Percentiles rank a stretch among this genome's conserved stretches.
Conservation (phyloP, 2,797 vertebrate species). For the Phyllotis vaccarum region DNA sequence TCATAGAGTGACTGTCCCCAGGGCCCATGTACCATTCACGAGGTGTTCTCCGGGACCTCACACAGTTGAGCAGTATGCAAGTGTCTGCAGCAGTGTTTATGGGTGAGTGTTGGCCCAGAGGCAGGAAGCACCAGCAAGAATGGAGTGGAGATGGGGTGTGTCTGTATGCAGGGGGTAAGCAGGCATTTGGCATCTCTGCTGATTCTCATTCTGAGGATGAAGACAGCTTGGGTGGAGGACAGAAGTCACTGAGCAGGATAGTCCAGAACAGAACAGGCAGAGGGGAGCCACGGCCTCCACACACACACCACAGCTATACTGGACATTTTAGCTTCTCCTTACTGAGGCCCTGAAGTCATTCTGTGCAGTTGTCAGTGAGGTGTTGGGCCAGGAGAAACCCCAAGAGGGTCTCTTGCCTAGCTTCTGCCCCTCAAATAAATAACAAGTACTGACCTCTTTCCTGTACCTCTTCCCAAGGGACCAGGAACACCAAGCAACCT, state of each 20-base stretch:
- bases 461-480: rapidly evolving
- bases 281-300: neutral
- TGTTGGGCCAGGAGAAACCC: neutral
- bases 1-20: neutral
- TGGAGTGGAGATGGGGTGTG: neutral
- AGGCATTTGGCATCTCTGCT: neutral
- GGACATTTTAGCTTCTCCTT: neutral
- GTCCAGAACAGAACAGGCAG: neutral
- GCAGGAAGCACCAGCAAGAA: neutral
- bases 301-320: no score
- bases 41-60: neutral
- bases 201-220: neutral
- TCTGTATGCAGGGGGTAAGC: neutral
- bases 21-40: neutral
- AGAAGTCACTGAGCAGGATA: neutral
- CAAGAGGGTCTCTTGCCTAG: neutral
- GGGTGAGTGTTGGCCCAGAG: neutral
- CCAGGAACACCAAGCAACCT: neutral
- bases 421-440: neutral
- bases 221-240: neutral
- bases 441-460: rapidly evolving
- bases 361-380: neutral
- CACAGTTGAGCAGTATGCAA: neutral
- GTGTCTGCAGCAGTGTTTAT: neutral
- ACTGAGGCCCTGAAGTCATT: neutral